Evolutionary conservation across 2,888 invertebrate species (phyloP), one percentile per base, ranked within the genome.

Genomic region (Tetranychus piercei): DNA sequence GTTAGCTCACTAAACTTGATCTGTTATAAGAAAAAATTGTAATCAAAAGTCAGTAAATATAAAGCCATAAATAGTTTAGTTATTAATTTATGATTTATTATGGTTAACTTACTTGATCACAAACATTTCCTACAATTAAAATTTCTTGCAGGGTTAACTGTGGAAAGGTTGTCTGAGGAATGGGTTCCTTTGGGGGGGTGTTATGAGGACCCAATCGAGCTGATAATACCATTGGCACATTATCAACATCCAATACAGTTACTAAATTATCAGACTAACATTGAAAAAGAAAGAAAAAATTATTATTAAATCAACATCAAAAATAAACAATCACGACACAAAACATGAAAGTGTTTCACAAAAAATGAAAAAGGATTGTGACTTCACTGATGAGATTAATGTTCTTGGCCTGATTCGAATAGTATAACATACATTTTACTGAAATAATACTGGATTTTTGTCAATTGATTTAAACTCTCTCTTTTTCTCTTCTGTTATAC

Each of bases 1-100:
- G 95, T 95, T 79, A 96, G 85, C 83, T 96, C 95, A 79, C 93
- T 94, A 84, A 94, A 95, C 84, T 94, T 94, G 55, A 94, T 91
- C 86, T 86, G 80, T 0, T 79, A 79, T 74, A 70, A 71, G 64
- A 75, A 76, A 66, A 73, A 7, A 69, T 0, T 66, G 74, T 23
- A 20, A 71, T 15, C 55, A 74, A 7, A 15, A 45, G 45, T 8
- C 18, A 71, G 44, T 20, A n/a, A 71, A 44, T n/a, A 44, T 72
- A 18, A 18, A 55, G 23, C 18, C 45, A 73, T 72, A 65, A 20
- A 11, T 7, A 34, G 9, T 71, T 34, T 9, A 2, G 1, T 15
- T n/a, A 44, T 6, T n/a, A 34, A 43, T 22, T 20, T 8, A 34
- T 64, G 9, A 15, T 44, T 20, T 18, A 71, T 34, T 15, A 71